These are phyloP conservation scores for Petrolisthes cinctipes DNA, from an alignment of 2,888 invertebrate genomes.

Conservation along the genomic window DNA sequence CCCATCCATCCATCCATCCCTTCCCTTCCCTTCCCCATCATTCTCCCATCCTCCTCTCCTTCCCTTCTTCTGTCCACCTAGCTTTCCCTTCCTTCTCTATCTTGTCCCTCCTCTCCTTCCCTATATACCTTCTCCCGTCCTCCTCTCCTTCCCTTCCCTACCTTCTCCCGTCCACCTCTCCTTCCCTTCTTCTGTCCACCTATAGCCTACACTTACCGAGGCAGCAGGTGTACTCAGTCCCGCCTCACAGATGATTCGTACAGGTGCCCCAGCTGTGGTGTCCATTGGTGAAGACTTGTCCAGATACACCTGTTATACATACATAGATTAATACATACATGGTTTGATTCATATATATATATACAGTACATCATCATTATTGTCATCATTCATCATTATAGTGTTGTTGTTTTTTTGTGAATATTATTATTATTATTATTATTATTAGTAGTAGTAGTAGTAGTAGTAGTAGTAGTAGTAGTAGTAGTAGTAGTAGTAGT, in stretches of 20 bases:
- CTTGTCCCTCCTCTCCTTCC: neutral
- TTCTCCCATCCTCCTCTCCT: neutral
- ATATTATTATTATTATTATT: no score
- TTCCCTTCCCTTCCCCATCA: neutral
- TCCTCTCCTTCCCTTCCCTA: neutral
- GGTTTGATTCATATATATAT: neutral
- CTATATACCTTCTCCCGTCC: neutral
- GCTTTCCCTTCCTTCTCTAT: neutral
- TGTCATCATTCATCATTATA: no score
- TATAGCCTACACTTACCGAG: conserved; percentile 29
- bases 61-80: neutral
- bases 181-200: neutral
- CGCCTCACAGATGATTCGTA: conserved; percentile 60
- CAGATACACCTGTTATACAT: conserved; percentile 50
- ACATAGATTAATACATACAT: conserved; percentile 6
- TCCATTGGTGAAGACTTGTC: conserved; percentile 54
- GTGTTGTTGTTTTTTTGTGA: no score
- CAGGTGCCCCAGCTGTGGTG: conserved; percentile 54
- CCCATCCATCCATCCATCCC: neutral
- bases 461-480: no score
- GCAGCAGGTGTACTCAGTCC: conserved; percentile 60
- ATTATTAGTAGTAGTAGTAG: no score
- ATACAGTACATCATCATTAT: neutral
- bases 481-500: no score
- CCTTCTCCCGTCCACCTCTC: neutral